A percentile compares a stretch with the other conserved stretches of the same genome.
Conservation (phyloP, 2,888 invertebrate genomes). For the Trisateles emortualis region DNA sequence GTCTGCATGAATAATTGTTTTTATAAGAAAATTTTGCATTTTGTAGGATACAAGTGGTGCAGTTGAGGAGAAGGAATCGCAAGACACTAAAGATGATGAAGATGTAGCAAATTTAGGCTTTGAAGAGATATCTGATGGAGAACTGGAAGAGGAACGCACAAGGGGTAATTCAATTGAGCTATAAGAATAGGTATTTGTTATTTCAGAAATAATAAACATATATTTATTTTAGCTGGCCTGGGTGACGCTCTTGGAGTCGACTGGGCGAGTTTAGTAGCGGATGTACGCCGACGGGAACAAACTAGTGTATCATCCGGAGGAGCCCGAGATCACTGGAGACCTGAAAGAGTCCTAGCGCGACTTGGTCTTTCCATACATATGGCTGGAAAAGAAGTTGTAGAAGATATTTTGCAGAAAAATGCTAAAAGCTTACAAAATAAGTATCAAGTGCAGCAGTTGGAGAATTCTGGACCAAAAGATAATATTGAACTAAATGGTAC, state of each 20-base stretch:
- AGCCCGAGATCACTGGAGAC: constrained; percentile 93
- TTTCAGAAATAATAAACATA: not conserved
- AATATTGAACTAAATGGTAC: constrained; percentile 65
- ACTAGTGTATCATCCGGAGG: constrained; percentile 80
- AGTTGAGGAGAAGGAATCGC: constrained; percentile 77
- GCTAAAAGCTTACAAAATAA: constrained; percentile 62
- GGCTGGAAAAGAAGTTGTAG: constrained; percentile 88
- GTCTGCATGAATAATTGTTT: not conserved
- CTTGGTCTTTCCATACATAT: constrained; percentile 93
- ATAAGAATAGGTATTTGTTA: not conserved
- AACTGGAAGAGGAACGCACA: constrained; percentile 93
- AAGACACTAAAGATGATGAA: constrained; percentile 89
- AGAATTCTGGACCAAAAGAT: constrained; percentile 52
- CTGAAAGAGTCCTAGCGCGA: constrained; percentile 92
- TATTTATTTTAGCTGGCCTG: constrained; percentile 83
- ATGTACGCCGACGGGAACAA: constrained; percentile 88
- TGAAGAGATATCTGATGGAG: constrained; percentile 96
- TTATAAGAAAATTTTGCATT: constrained; percentile 5
- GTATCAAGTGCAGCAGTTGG: constrained; percentile 40
- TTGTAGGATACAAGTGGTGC: constrained; percentile 75
- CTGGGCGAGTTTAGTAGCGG: constrained; percentile 96
- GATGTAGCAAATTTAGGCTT: constrained; percentile 92
- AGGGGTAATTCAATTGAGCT: constrained; percentile 60
- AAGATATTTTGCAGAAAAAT: constrained; percentile 72
- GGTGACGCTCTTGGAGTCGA: constrained; percentile 98